Base-by-base conservation (phyloP, 2,888 invertebrate species). In the Gasteruption jaculator region DNA sequence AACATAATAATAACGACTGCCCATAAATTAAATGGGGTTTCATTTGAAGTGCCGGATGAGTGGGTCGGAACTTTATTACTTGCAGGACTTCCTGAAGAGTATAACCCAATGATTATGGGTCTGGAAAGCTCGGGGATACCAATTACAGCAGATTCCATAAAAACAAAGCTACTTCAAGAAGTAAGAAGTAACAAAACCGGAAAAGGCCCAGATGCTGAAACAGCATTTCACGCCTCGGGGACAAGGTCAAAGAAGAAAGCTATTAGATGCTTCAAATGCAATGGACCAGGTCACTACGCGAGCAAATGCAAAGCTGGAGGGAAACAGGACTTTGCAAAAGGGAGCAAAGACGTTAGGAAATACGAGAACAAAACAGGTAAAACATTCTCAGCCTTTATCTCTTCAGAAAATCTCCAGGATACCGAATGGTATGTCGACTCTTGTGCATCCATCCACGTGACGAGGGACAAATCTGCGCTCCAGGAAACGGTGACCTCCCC, bases 41-140 rank as follows among this genome's bases (percentile, higher is more conserved):
- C 50, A 8, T 44, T 60, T 15, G 43, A 55, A 21, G 41, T 54
- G 7, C 18, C 24, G 4, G 53, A 58, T 33, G 52, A 55, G 31
- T 65, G 58, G 57, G 21, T 62, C 8, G 58, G 54, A 3, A 52
- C 54, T 8, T 43, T 63, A 7, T 41, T 61, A 38, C 42, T 60
- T 12, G 50, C 54, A 11, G 56, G 57, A 20, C 32, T 59, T 15
- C 50, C 56, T 19, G 56, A 58, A 18, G 43, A 50, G 35, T 55
- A 53, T 41, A 45, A 47, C 19, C 56, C 61, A 7, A 56, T 61
- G 56, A 55, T 61, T 25, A 55, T 53, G 45, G 51, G 42, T 10
- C 32, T 53, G 15, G 50, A 52, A 34, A 56, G 51, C 35, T 53
- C 47, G 27, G 58, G 56, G 41, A 47, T 37, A 1, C 26, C 24